These are phyloP conservation scores for Euura saliciscinereae DNA, from an alignment of 1,140 invertebrate species.

Conservation along the genomic window DNA sequence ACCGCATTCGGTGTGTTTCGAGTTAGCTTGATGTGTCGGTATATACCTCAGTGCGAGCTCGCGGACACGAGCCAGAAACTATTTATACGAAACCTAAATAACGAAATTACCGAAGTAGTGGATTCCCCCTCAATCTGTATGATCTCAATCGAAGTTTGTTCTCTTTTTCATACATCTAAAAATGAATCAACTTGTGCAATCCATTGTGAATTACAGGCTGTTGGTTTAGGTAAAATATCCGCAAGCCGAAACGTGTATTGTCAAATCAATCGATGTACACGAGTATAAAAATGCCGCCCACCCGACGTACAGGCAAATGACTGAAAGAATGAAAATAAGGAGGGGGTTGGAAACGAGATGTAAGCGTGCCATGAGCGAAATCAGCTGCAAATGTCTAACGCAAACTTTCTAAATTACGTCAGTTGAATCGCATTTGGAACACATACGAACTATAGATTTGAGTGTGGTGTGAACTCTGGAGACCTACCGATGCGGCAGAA, in stretches of 20 bases:
- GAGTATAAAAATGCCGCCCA: no score
- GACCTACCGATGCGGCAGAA: no score
- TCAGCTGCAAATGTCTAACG: slow-evolving; percentile 5
- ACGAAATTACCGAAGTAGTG: slow-evolving; percentile 1
- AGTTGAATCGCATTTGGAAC: background rate
- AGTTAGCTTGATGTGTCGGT: background rate
- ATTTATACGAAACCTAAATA: slow-evolving; percentile 39
- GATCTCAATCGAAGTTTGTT: no score
- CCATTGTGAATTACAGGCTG: no score
- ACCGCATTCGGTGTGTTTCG: background rate
- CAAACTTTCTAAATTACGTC: slow-evolving; percentile 7
- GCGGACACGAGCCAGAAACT: slow-evolving; percentile 34
- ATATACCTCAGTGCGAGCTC: background rate
- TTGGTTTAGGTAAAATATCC: no score
- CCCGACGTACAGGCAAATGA: background rate
- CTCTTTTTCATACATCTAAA: no score
- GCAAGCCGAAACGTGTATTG: no score
- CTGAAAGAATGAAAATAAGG: background rate
- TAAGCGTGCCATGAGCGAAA: slow-evolving; percentile 5
- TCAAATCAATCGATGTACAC: no score
- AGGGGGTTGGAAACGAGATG: background rate
- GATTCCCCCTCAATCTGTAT: no score
- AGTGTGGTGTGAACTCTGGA: no score
- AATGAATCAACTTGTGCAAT: no score
- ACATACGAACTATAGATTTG: background rate